A percentile compares a stretch with the other conserved stretches of the same genome.
Evolutionary conservation across 2,797 vertebrate species (phyloP).

Genomic region (Euphonia xanthogaster): DNA sequence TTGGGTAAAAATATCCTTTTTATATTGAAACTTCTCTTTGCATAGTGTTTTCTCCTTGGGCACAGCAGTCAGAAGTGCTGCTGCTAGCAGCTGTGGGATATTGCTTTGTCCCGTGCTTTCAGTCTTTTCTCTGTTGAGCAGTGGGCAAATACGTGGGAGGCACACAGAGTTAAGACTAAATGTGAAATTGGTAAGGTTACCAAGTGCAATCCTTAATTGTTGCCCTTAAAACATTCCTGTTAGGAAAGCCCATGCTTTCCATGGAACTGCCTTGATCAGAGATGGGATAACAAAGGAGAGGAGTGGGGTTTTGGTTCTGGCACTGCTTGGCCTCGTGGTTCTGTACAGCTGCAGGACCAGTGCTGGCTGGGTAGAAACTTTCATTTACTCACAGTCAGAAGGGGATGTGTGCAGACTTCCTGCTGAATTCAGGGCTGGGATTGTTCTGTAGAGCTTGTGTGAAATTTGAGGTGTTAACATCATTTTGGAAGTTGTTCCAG

Average conservation of each 20-base stretch:
- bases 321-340: neutral
- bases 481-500: neutral
- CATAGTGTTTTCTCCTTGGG: neutral
- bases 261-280: too few species aligned
- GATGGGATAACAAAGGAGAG: neutral
- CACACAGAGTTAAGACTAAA: neutral
- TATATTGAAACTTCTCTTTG: neutral
- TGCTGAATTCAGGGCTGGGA: neutral
- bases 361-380: neutral
- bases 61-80: neutral
- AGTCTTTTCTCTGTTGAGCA: neutral
- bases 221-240: fast-evolving
- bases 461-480: neutral
- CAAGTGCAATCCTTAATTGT: neutral
- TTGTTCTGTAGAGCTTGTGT: neutral
- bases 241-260: neutral
- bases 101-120: neutral
- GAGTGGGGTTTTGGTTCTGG: neutral
- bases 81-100: neutral
- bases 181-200: neutral
- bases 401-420: neutral
- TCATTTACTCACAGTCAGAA: neutral
- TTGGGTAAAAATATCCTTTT: neutral
- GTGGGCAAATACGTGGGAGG: fast-evolving
- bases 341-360: neutral